phyloP scores from a whole-genome alignment of 2,797 vertebrate species.

The Macroramphosus scolopax region DNA sequence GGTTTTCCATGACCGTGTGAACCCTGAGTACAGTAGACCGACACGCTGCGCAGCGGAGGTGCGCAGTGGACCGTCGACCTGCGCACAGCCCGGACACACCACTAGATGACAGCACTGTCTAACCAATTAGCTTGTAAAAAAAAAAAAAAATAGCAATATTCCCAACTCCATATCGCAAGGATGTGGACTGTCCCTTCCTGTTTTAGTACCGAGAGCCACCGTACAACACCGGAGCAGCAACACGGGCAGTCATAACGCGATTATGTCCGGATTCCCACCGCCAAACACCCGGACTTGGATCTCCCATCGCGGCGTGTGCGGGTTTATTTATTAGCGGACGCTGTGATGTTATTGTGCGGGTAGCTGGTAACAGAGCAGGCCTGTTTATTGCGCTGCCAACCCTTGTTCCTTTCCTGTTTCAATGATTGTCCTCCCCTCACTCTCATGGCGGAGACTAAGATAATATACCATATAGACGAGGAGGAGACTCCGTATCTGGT shows the following conservation, averaged over 20 bases:
- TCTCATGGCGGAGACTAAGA: slow-evolving; percentile 99
- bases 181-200: slow-evolving; percentile 85
- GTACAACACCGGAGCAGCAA: slow-evolving; percentile 73
- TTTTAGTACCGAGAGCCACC: slow-evolving; percentile 79
- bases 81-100: slow-evolving; percentile 41
- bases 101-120: slow-evolving; percentile 76
- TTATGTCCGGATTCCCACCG: slow-evolving; percentile 70
- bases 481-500: slow-evolving; percentile 98
- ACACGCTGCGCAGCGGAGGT: no score
- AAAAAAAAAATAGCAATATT: slow-evolving; percentile 68
- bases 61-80: neutral
- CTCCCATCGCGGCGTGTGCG: slow-evolving; percentile 42
- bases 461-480: slow-evolving; percentile 98
- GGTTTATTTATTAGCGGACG: slow-evolving; percentile 58
- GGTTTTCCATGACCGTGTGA: no score
- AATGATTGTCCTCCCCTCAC: slow-evolving; percentile 82
- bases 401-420: slow-evolving; percentile 75
- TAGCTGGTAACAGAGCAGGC: slow-evolving; percentile 68
- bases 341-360: slow-evolving; percentile 63
- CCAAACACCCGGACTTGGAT: slow-evolving; percentile 55
- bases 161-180: slow-evolving; percentile 74
- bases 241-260: slow-evolving; percentile 66
- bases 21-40: no score
- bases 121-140: slow-evolving; percentile 45
- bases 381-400: slow-evolving; percentile 70